Percentiles rank a stretch among this genome's conserved stretches.
Conservation (phyloP, 2,113 vertebrate species). For the Syrrhaptes paradoxus region DNA sequence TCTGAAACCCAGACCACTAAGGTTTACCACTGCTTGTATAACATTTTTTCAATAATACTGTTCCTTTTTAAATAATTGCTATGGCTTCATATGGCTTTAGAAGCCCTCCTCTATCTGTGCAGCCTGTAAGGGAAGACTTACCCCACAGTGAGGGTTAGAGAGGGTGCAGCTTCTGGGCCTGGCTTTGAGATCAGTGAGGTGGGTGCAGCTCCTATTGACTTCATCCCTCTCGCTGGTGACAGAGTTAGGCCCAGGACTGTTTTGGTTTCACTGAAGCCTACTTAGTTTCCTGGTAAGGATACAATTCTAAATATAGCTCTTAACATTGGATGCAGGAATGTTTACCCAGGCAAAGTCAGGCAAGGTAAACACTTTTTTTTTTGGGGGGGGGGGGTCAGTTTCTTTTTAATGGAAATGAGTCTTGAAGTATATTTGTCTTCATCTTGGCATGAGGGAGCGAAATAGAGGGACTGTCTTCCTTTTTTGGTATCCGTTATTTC, state of each 20-base stretch:
- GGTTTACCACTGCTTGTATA: conserved; percentile 84
- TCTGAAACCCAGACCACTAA: conserved; percentile 68
- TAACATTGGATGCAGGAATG: conserved; percentile 22
- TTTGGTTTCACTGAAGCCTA: conserved; percentile 16
- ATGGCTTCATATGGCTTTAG: conserved; percentile 52
- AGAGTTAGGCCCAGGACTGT: background rate
- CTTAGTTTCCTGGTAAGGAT: conserved; percentile 7
- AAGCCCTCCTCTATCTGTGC: background rate
- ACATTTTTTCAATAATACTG: conserved; percentile 73
- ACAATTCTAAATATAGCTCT: conserved; percentile 42
- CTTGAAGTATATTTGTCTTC: conserved; percentile 18
- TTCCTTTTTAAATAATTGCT: conserved; percentile 31
- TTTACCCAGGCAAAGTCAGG: conserved; percentile 39
- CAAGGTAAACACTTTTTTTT: conserved; percentile 23
- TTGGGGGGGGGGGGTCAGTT: background rate
- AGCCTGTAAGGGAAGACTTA: background rate
- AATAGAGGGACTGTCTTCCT: background rate
- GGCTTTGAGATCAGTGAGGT: background rate
- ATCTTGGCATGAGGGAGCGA: background rate
- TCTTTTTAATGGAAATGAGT: conserved; percentile 4
- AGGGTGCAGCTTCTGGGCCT: background rate
- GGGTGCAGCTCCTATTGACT: background rate
- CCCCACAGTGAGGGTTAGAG: background rate
- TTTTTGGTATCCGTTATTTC: background rate
- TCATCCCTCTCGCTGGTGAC: background rate